Evolutionary conservation across 2,888 invertebrate genomes (phyloP).

Genomic region (Tetragnatha montana): DNA sequence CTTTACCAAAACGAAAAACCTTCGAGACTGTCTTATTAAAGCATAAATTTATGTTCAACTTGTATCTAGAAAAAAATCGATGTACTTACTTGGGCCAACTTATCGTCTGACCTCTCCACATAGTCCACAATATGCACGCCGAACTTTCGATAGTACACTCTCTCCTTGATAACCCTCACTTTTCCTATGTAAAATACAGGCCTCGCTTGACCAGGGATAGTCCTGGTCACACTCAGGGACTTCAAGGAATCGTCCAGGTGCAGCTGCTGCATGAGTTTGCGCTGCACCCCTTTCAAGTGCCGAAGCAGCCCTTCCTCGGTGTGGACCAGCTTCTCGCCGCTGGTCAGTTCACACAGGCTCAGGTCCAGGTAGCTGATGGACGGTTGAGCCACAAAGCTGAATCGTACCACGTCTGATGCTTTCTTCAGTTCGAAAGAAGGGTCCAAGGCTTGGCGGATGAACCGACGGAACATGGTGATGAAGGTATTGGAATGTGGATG

Average conservation of each 20-base stretch:
- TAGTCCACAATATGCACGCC: not conserved
- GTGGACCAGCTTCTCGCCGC: not conserved
- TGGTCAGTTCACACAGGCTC: not conserved
- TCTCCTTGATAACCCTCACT: not conserved
- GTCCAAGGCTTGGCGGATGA: not conserved
- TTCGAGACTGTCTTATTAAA: too few species aligned
- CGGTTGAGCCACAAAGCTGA: not conserved
- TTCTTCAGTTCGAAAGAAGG: not conserved
- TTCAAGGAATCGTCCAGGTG: not conserved
- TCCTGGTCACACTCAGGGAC: not conserved
- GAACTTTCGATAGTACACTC: not conserved
- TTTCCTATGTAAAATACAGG: not conserved
- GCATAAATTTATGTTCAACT: too few species aligned
- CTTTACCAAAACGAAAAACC: too few species aligned
- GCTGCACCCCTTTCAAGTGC: not conserved
- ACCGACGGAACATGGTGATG: not conserved
- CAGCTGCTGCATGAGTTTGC: not conserved
- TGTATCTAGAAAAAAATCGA: too few species aligned
- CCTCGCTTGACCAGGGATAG: not conserved
- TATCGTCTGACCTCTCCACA: not conserved
- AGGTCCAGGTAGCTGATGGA: not conserved
- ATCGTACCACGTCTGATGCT: not conserved
- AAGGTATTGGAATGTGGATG: too few species aligned
- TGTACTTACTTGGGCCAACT: not conserved
- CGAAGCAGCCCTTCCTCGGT: not conserved